phyloP scores from a whole-genome alignment of 2,797 vertebrate species.

The Lepilemur septentrionalis region DNA sequence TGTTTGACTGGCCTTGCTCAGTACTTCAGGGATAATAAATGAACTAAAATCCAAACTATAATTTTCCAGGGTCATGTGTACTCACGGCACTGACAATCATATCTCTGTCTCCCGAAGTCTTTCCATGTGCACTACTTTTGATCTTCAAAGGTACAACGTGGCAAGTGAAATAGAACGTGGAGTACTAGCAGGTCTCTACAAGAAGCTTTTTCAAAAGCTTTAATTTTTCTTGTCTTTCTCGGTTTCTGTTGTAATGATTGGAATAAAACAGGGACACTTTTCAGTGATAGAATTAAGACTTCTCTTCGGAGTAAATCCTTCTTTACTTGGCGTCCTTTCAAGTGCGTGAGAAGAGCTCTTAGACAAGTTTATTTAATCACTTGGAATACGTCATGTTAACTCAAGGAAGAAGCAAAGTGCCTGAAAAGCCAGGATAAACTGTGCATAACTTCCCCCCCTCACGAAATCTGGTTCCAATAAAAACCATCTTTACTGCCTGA shows the following conservation, averaged over 20 bases:
- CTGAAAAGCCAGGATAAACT: slow-evolving; percentile 70
- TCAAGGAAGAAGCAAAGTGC: slow-evolving; percentile 46
- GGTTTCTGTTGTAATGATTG: not conserved
- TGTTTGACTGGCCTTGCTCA: not conserved
- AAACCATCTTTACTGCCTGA: slow-evolving; percentile 81
- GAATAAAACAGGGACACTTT: slow-evolving; percentile 38
- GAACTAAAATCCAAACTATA: not conserved
- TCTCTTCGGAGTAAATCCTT: slow-evolving; percentile 57
- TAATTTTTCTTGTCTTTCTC: slow-evolving; percentile 33
- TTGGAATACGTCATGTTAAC: slow-evolving; percentile 67
- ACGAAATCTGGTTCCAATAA: slow-evolving; percentile 82
- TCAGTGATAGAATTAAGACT: slow-evolving; percentile 61
- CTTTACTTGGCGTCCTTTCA: slow-evolving; percentile 65
- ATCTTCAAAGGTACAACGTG: not conserved
- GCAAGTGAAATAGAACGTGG: not conserved
- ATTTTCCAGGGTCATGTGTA: not conserved
- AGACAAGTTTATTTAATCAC: slow-evolving; percentile 68
- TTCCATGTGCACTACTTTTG: not conserved
- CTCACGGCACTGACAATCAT: not conserved
- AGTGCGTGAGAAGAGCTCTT: slow-evolving; percentile 42
- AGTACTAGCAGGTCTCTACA: not conserved
- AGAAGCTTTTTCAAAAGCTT: not conserved
- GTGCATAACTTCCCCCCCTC: slow-evolving; percentile 50
- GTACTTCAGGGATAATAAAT: not conserved
- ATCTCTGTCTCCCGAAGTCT: not conserved